Evolutionary conservation across 2,888 invertebrate species (phyloP).

Genomic region (Tridacna gigas): DNA sequence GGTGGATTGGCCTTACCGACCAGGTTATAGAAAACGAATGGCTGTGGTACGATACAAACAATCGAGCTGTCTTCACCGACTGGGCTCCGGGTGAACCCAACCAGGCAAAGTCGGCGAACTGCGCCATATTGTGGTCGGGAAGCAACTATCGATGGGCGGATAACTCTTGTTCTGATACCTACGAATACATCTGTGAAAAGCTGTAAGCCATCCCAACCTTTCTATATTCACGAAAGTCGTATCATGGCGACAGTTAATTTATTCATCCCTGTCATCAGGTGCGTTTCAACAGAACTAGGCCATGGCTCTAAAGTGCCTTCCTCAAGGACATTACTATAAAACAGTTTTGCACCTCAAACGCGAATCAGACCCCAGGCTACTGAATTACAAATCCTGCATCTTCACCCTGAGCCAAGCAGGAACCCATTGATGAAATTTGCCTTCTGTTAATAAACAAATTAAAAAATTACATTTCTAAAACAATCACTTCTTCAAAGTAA

Average conservation of each 20-base stretch:
- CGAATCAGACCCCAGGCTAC: not conserved
- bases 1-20: constrained; percentile 32
- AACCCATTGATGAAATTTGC: too few relatives aligned
- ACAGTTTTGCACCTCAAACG: too few relatives aligned
- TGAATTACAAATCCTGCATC: too few relatives aligned
- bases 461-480: too few relatives aligned
- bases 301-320: too few relatives aligned
- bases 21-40: constrained; percentile 23
- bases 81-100: constrained; percentile 31
- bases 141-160: constrained; percentile 13
- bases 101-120: not conserved
- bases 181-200: constrained; percentile 24
- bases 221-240: not conserved
- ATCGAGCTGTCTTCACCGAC: not conserved
- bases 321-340: too few relatives aligned
- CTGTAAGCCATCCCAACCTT: not conserved
- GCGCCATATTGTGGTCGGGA: not conserved
- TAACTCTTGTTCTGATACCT: not conserved
- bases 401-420: too few relatives aligned
- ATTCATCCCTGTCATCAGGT: too few relatives aligned
- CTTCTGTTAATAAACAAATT: too few relatives aligned
- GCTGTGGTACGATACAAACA: constrained; percentile 25
- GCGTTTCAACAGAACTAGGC: too few relatives aligned
- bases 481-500: too few relatives aligned
- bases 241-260: too few relatives aligned